phyloP scores from a whole-genome alignment of 1,140 invertebrate species.

The Cydia amplana region DNA sequence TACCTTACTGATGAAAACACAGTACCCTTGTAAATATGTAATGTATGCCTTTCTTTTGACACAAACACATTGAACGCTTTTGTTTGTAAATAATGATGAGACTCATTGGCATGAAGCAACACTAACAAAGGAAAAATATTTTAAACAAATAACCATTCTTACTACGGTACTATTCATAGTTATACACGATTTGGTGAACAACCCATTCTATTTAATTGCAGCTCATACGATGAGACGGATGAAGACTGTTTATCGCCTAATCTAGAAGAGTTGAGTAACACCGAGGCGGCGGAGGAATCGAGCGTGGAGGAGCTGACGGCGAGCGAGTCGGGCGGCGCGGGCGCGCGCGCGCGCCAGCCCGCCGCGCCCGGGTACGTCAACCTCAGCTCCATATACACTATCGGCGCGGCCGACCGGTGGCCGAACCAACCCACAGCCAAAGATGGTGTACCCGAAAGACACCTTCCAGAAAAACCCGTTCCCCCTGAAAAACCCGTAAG shows the following conservation, averaged over 20 bases:
- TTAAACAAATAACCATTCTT: conserved; percentile 67
- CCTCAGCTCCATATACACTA: conserved; percentile 75
- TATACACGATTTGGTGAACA: neutral
- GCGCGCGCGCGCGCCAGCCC: conserved; percentile 40
- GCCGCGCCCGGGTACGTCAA: conserved; percentile 65
- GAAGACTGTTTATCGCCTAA: conserved; percentile 83
- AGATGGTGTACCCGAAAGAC: conserved; percentile 61
- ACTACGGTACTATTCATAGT: neutral
- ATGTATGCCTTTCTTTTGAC: conserved; percentile 38
- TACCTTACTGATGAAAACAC: conserved; percentile 76
- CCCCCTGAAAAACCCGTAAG: conserved; percentile 72
- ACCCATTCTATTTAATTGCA: conserved; percentile 53
- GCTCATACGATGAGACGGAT: conserved; percentile 84
- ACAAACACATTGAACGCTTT: conserved; percentile 57
- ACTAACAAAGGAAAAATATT: conserved; percentile 64
- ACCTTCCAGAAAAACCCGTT: conserved; percentile 64
- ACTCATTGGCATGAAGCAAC: conserved; percentile 69
- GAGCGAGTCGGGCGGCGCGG: conserved; percentile 49
- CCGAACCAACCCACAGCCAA: conserved; percentile 52
- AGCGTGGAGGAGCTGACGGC: conserved; percentile 71
- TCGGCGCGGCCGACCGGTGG: conserved; percentile 60
- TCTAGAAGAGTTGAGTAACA: conserved; percentile 81
- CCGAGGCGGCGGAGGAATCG: conserved; percentile 75
- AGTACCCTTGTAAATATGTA: conserved; percentile 60
- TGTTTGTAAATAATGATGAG: conserved; percentile 70